These are phyloP conservation scores for Malaclemys terrapin DNA, from an alignment of 2,113 vertebrate genomes.

Conservation along the genomic window DNA sequence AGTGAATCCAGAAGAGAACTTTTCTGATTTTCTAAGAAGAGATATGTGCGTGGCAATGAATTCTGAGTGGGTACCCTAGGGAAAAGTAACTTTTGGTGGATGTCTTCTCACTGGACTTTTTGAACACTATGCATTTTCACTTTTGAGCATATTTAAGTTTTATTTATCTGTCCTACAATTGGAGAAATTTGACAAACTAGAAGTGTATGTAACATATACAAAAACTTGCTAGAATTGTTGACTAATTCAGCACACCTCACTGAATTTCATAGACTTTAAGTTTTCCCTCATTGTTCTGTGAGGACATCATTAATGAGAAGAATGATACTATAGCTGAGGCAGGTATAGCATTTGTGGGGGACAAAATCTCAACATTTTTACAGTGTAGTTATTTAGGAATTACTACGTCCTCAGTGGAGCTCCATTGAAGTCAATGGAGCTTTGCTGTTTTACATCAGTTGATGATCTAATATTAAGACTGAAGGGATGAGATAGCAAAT, in stretches of 20 bases:
- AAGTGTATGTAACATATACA: not conserved
- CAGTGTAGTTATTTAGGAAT: not conserved
- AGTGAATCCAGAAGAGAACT: not conserved
- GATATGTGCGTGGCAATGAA: not conserved
- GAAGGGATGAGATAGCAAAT: not conserved
- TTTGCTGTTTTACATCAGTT: not conserved
- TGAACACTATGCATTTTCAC: not conserved
- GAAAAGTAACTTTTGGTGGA: not conserved
- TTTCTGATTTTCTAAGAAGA: not conserved
- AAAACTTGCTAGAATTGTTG: not conserved
- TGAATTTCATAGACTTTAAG: not conserved
- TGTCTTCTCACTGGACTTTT: constrained; percentile 19
- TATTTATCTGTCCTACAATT: not conserved
- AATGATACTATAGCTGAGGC: not conserved
- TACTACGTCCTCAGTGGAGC: not conserved
- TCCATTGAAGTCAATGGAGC: not conserved
- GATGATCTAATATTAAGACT: not conserved
- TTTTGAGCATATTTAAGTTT: constrained; percentile 16
- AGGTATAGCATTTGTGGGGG: not conserved
- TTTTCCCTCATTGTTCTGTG: not conserved
- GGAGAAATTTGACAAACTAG: not conserved
- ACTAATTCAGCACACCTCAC: not conserved
- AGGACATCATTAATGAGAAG: not conserved
- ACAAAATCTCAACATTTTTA: not conserved
- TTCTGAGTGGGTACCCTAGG: not conserved